A percentile compares a stretch with the other conserved stretches of the same genome.
Conservation (phyloP, 2,113 vertebrate species). For the Pipra filicauda region DNA sequence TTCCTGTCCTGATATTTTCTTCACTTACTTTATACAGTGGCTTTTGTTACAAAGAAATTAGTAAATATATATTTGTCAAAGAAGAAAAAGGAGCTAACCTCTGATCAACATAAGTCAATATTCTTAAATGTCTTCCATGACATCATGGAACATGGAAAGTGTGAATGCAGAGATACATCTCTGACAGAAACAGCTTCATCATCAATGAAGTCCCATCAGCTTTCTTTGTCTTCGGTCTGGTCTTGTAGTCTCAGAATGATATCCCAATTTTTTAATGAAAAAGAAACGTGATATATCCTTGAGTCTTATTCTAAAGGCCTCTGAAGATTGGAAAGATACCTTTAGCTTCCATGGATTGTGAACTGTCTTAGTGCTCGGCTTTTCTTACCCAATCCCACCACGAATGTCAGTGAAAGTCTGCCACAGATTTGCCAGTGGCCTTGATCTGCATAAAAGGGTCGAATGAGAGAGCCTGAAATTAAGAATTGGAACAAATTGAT, state of each 20-base stretch:
- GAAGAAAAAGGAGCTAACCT: not conserved
- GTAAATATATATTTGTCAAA: not conserved
- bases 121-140: not conserved
- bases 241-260: not conserved
- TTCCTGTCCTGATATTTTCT: not conserved
- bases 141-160: not conserved
- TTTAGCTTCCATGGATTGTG: not conserved
- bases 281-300: not conserved
- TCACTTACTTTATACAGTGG: not conserved
- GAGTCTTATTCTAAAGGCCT: not conserved
- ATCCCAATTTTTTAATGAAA: not conserved
- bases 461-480: not conserved
- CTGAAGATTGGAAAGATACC: not conserved
- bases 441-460: not conserved
- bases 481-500: not conserved
- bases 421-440: not conserved
- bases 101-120: not conserved
- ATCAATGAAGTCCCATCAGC: not conserved
- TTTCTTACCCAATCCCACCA: not conserved
- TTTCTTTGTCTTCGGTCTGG: not conserved
- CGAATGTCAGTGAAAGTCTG: not conserved
- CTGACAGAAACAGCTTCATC: not conserved
- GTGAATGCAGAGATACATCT: not conserved
- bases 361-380: not conserved
- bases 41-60: not conserved